Evolutionary conservation across 2,797 vertebrate species (phyloP).

Genomic region (Bovichtus variegatus): DNA sequence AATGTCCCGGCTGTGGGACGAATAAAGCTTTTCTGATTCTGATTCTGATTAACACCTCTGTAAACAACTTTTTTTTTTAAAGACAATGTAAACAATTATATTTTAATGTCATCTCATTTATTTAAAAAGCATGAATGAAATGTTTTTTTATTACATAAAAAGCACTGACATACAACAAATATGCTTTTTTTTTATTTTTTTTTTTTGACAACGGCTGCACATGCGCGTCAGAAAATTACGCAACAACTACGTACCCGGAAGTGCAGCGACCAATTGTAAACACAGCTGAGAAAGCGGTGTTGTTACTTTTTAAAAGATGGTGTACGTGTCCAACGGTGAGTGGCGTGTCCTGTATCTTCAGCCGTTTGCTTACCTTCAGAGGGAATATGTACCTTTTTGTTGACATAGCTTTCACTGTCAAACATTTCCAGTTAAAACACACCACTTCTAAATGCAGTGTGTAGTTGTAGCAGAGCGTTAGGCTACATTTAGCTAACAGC

Average conservation of each 20-base stretch:
- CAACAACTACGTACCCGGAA: slow-evolving; percentile 52
- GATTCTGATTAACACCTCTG: not conserved
- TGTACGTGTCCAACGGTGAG: slow-evolving; percentile 88
- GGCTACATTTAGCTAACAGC: not conserved
- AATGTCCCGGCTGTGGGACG: too few relatives aligned
- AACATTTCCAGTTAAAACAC: not conserved
- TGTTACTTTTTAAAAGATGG: slow-evolving; percentile 69
- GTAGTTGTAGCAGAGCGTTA: too few relatives aligned
- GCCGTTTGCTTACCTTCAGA: rapidly evolving
- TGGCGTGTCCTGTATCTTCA: not conserved
- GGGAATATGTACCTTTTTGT: rapidly evolving
- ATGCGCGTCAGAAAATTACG: slow-evolving; percentile 5
- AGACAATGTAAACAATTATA: not conserved
- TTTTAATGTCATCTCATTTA: not conserved
- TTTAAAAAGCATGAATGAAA: not conserved
- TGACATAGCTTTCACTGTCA: rapidly evolving
- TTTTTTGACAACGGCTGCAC: not conserved
- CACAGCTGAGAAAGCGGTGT: slow-evolving; percentile 43
- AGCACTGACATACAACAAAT: not conserved
- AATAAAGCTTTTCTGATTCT: too few relatives aligned
- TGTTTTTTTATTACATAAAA: not conserved
- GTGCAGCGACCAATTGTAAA: slow-evolving; percentile 41
- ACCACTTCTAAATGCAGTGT: not conserved
- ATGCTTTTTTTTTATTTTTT: not conserved
- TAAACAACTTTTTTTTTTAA: not conserved